Base-by-base conservation (phyloP, 2,113 vertebrate species). In the Bubo scandiacus region DNA sequence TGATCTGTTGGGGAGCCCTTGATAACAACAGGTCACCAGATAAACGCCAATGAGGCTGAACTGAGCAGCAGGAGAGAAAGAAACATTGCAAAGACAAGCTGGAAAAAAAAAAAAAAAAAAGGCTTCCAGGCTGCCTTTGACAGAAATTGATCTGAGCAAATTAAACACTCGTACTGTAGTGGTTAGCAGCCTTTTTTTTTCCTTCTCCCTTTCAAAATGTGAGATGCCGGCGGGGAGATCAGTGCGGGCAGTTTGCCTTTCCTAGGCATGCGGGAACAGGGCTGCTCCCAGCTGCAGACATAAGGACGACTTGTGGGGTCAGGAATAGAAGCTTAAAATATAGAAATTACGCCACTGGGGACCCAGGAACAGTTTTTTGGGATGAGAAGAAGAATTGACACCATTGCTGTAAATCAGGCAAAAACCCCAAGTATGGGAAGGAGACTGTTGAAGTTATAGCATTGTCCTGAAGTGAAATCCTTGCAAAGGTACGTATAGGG, bases 111-210 rank as follows among this genome's bases (percentile, higher is more conserved):
- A 4, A 5, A 17, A 9, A 23, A 47, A 70, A 55, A 34, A 27
- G 5, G 5, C 32, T 93, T 95, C 52, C 75, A 43, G 34, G 49
- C 81, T 92, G 54, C 40, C 74, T 93, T 84, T 92, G 81, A 94
- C 72, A 85, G 92, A 74, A 97, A 95, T 80, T 92, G 91, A 97
- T 96, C 72, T 9, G 21, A 95, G 83, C 82, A 94, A 96, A 94
- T 74, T 61, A 90, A 96, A 75, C 11, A 15, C 25, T 94, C 12
- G 1, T 67, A 12, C 34, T 40, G 5, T 22, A 68, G 67, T 68
- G 49, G 47, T 89, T 87, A 82, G 58, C 75, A 81, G 57, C 54
- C 17, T 25, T 27, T 34, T 54, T 55, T 61, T 72, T 89, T 62
- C 10, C 6, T 42, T 36, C 36, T 70, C 21, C 51, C 40, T 81